Evolutionary conservation across 2,888 invertebrate genomes (phyloP), one percentile per base, ranked within the genome.

Genomic region (Cerastis rubricosa): DNA sequence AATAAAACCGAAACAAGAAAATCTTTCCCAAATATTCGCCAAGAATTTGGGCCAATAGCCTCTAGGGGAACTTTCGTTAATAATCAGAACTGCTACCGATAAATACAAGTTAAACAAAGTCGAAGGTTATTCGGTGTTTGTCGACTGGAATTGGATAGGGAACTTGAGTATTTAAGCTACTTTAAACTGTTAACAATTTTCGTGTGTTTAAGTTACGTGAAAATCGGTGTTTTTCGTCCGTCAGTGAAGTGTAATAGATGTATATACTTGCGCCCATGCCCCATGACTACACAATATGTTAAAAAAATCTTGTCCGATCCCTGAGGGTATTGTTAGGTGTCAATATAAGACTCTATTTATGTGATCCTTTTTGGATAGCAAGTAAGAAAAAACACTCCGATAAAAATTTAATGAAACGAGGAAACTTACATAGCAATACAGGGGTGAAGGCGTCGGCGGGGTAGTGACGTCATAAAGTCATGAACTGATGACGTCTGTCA

Each of bases 31-130:
- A 85, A 72, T 72, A 85, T 75, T 78, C 63, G 40, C 54, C 61
- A 78, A 70, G 74, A 72, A 85, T 83, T 85, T n/a, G 45, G 43
- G 29, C 29, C 66, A 71, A 73, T 68, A 49, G 65, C 69, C 64
- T 70, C 70, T 57, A n/a, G 74, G 47, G 70, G 40, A 71, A 86
- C 68, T 84, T 86, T 61, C 22, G 61, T 74, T 83, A 78, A 72
- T 85, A 85, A 86, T 84, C 76, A 57, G n/a, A 80, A 80, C 66
- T 70, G 61, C 45, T 54, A 43, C 43, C 43, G 80, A 80, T 72
- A 73, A 80, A 80, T 74, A 74, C 57, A 76, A 80, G 77, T 69
- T 71, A 86, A 80, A 85, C 69, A 86, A 80, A 75, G 25, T 57
- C 49, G 57, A 80, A 75, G 80, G 71, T 69, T 73, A 66, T 63